These are phyloP conservation scores for Galaxias olidus DNA, from an alignment of 2,797 vertebrate genomes.

Conservation along the genomic window DNA sequence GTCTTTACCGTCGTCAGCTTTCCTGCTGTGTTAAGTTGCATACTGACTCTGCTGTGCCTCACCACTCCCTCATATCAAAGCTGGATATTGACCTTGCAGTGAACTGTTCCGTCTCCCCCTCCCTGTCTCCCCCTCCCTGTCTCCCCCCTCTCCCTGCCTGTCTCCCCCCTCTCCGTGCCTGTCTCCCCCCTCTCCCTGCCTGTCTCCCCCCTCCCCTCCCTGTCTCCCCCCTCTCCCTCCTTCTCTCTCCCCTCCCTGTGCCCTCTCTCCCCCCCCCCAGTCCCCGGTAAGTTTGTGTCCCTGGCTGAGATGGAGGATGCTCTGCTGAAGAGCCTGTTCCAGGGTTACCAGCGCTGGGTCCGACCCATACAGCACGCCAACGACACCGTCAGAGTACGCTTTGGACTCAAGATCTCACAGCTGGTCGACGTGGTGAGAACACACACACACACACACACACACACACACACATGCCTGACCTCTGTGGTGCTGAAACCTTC, in stretches of 20 bases:
- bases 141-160: neutral
- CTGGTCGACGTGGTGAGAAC: slow-evolving; percentile 94
- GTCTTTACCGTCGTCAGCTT: too few species aligned
- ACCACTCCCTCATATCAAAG: too few species aligned
- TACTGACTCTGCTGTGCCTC: too few species aligned
- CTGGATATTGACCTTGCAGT: too few species aligned
- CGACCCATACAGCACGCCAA: slow-evolving; percentile 87
- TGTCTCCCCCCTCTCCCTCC: neutral
- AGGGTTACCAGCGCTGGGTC: slow-evolving; percentile 94
- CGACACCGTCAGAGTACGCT: slow-evolving; percentile 87
- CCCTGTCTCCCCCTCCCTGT: neutral
- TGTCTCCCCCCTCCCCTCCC: too few species aligned
- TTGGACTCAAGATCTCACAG: slow-evolving; percentile 96
- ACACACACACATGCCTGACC: slow-evolving; percentile 1
- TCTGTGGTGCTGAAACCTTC: too few species aligned
- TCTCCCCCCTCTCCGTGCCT: neutral
- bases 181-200: slow-evolving; percentile 3
- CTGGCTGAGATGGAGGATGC: slow-evolving; percentile 86
- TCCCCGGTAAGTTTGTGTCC: slow-evolving; percentile 73
- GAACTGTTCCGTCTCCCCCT: too few species aligned
- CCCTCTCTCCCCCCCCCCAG: slow-evolving; percentile 43
- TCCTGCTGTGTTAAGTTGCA: too few species aligned
- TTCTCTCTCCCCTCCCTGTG: neutral
- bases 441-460: neutral
- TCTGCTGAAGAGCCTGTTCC: slow-evolving; percentile 86